These are phyloP conservation scores for Anastatus disparis DNA, from an alignment of 1,140 invertebrate genomes.

Conservation along the genomic window DNA sequence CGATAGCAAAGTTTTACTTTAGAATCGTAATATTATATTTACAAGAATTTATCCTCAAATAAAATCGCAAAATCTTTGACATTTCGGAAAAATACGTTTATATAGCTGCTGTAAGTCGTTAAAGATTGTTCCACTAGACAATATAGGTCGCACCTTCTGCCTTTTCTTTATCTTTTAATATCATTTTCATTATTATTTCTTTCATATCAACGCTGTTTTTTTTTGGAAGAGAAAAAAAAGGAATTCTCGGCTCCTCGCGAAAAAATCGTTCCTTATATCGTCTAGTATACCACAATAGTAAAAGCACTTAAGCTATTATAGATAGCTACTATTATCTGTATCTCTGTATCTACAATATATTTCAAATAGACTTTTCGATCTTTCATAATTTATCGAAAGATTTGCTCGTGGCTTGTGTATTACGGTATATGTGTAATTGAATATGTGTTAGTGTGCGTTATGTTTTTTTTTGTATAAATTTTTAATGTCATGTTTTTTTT, in stretches of 20 bases:
- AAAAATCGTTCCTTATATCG: not conserved
- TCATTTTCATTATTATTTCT: not conserved
- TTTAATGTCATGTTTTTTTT: not conserved
- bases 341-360: conserved; percentile 66
- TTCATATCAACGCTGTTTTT: not conserved
- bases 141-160: not conserved
- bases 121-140: not conserved
- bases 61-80: not conserved
- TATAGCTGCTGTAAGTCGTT: not conserved
- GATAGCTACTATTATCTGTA: conserved; percentile 59
- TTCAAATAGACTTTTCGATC: conserved; percentile 57
- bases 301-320: conserved; percentile 64
- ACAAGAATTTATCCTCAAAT: not conserved
- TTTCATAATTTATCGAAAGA: no score
- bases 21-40: conserved; percentile 34
- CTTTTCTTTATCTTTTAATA: not conserved
- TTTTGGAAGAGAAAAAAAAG: conserved; percentile 21
- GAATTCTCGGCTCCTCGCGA: not conserved
- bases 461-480: not conserved
- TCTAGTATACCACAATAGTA: conserved; percentile 58
- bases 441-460: not conserved
- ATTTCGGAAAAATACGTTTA: not conserved
- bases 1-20: conserved; percentile 26
- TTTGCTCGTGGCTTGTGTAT: not conserved
- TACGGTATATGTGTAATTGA: not conserved